Conservation (phyloP, 2,888 invertebrate species). For the Timandra comae region DNA sequence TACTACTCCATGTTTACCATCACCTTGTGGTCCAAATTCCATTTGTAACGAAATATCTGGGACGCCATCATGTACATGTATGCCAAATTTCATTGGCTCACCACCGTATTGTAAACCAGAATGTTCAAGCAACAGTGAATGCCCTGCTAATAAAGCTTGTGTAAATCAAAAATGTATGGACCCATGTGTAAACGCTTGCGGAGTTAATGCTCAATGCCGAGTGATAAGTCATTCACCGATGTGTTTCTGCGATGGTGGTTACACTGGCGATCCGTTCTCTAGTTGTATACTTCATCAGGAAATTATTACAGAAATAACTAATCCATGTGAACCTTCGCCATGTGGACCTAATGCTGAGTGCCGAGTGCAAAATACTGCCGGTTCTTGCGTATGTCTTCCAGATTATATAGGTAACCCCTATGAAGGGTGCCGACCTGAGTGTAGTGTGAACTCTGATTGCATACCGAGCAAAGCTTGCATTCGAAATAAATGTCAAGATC, state of each 20-base stretch:
- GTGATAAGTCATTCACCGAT: constrained; percentile 85
- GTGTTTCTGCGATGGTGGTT: constrained; percentile 82
- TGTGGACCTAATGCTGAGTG: constrained; percentile 81
- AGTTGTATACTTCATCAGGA: constrained; percentile 70
- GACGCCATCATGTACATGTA: constrained; percentile 82
- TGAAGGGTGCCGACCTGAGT: constrained; percentile 86
- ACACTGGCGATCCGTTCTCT: constrained; percentile 82
- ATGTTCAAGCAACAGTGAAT: constrained; percentile 83
- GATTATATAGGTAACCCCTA: constrained; percentile 88
- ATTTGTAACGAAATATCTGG: constrained; percentile 76
- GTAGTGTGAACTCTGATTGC: constrained; percentile 84
- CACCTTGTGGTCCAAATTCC: constrained; percentile 82
- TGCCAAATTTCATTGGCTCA: constrained; percentile 81
- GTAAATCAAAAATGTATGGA: constrained; percentile 80
- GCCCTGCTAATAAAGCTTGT: constrained; percentile 79
- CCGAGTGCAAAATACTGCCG: constrained; percentile 74
- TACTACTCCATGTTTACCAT: constrained; percentile 80
- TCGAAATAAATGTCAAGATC: constrained; percentile 84
- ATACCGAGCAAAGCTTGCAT: constrained; percentile 82
- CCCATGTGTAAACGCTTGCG: constrained; percentile 84
- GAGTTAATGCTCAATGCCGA: constrained; percentile 81
- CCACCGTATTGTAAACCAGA: constrained; percentile 87
- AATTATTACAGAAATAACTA: constrained; percentile 53
- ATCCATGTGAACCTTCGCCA: constrained; percentile 79
- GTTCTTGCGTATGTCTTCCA: constrained; percentile 82